phyloP scores from a whole-genome alignment of 64 coral and sea anemone species.

The Montipora capricornis region DNA sequence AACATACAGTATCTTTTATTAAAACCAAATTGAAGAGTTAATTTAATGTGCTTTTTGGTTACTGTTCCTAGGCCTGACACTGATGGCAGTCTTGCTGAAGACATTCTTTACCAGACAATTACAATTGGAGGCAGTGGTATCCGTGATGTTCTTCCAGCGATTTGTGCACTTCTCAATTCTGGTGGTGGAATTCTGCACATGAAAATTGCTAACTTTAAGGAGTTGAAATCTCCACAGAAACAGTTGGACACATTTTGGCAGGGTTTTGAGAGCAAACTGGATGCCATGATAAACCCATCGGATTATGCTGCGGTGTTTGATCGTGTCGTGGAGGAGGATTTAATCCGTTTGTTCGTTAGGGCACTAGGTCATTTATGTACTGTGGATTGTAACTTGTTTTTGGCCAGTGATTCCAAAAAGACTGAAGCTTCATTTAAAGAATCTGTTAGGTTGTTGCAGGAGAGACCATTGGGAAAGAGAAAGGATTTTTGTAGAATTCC shows the following conservation, averaged over 20 bases:
- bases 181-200: not conserved
- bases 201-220: not conserved
- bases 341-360: not conserved
- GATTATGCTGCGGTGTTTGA: not conserved
- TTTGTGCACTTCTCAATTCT: not conserved
- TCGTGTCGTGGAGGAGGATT: not conserved
- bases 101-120: too few relatives aligned
- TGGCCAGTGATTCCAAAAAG: not conserved
- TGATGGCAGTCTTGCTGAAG: too few relatives aligned
- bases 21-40: too few relatives aligned
- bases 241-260: not conserved
- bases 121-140: too few relatives aligned
- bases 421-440: not conserved
- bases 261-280: not conserved
- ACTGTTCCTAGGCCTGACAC: too few relatives aligned
- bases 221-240: rapidly evolving
- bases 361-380: not conserved
- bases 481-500: not conserved
- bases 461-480: not conserved
- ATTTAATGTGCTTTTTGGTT: too few relatives aligned
- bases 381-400: not conserved
- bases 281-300: not conserved
- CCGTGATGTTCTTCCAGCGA: too few relatives aligned
- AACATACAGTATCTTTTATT: too few relatives aligned
- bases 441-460: not conserved